phyloP scores from a whole-genome alignment of 2,888 invertebrate genomes.

The Brachyptera risi region DNA sequence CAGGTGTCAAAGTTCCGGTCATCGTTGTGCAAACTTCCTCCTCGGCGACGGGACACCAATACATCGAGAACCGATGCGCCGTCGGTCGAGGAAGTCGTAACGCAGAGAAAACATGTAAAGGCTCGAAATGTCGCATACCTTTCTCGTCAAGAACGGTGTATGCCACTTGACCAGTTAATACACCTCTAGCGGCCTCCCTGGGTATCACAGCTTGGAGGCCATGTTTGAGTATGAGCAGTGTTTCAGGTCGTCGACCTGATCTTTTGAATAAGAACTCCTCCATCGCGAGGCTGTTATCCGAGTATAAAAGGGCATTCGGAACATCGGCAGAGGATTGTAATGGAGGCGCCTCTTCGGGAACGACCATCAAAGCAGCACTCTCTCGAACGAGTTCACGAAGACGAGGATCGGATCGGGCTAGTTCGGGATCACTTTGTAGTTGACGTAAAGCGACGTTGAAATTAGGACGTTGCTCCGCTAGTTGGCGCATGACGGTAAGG shows the following conservation, averaged over 20 bases:
- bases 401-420: slow-evolving; percentile 64
- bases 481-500: slow-evolving; percentile 64
- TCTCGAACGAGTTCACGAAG: slow-evolving; percentile 66
- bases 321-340: slow-evolving; percentile 63
- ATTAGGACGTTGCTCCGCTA: slow-evolving; percentile 62
- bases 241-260: slow-evolving; percentile 46
- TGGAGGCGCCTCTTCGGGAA: slow-evolving; percentile 55
- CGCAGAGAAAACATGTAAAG: slow-evolving; percentile 68
- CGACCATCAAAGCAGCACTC: slow-evolving; percentile 66
- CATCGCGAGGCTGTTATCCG: slow-evolving; percentile 69
- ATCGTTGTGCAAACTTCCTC: slow-evolving; percentile 42
- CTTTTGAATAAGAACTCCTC: slow-evolving; percentile 61
- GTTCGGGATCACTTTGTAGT: slow-evolving; percentile 61
- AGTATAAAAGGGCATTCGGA: slow-evolving; percentile 62
- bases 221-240: slow-evolving; percentile 68
- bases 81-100: slow-evolving; percentile 62
- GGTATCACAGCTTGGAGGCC: slow-evolving; percentile 73
- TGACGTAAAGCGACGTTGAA: slow-evolving; percentile 58
- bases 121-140: slow-evolving; percentile 71
- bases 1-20: slow-evolving; percentile 43
- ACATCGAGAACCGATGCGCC: slow-evolving; percentile 63
- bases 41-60: slow-evolving; percentile 54
- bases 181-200: slow-evolving; percentile 67
- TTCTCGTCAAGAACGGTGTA: slow-evolving; percentile 74
- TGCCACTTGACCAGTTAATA: slow-evolving; percentile 68